These are phyloP conservation scores for Drosophila macrospina DNA, from an alignment of 2,888 invertebrate species.

Conservation along the genomic window DNA sequence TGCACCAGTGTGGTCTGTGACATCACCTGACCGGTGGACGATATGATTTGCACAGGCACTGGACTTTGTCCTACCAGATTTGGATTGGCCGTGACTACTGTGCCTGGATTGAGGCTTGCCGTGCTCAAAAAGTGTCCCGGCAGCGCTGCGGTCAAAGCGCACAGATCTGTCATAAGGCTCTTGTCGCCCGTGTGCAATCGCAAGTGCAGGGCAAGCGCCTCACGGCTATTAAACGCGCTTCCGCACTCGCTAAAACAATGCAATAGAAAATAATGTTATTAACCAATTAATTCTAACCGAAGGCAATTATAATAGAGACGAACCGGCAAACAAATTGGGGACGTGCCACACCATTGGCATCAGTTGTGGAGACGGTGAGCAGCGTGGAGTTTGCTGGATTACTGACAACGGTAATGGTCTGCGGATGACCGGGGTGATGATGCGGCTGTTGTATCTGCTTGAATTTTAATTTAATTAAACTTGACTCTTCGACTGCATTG, in stretches of 20 bases:
- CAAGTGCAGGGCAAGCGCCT: slow-evolving; percentile 92
- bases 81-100: slow-evolving; percentile 85
- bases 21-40: slow-evolving; percentile 85
- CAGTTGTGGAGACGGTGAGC: slow-evolving; percentile 84
- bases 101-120: slow-evolving; percentile 84
- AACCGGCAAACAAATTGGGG: slow-evolving; percentile 85
- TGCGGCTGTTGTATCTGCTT: slow-evolving; percentile 84
- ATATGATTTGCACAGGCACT: slow-evolving; percentile 86
- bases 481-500: not conserved
- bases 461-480: slow-evolving; percentile 71
- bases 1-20: slow-evolving; percentile 85
- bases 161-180: slow-evolving; percentile 92
- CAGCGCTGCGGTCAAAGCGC: slow-evolving; percentile 92
- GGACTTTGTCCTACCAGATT: slow-evolving; percentile 84
- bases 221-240: slow-evolving; percentile 89
- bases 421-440: slow-evolving; percentile 86
- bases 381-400: slow-evolving; percentile 84
- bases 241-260: slow-evolving; percentile 87
- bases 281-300: not conserved
- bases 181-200: slow-evolving; percentile 93
- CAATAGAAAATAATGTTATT: not conserved
- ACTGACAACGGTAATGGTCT: slow-evolving; percentile 85
- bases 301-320: slow-evolving; percentile 20
- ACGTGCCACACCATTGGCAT: slow-evolving; percentile 83
- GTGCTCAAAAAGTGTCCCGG: slow-evolving; percentile 88